These are phyloP conservation scores for Callocephalon fimbriatum DNA, from an alignment of 2,113 vertebrate genomes.

Conservation along the genomic window DNA sequence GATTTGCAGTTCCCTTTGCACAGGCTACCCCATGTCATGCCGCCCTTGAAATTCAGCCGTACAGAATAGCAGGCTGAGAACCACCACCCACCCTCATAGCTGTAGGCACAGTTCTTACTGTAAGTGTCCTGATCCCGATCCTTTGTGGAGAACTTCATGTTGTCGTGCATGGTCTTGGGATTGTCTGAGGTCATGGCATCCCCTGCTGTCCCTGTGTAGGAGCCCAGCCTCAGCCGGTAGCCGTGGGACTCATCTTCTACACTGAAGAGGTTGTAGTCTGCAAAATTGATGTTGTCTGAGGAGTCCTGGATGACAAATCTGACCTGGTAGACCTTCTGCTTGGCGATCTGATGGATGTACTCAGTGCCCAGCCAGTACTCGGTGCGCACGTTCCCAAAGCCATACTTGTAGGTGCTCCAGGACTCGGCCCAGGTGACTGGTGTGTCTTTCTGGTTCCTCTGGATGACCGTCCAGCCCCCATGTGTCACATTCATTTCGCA, in stretches of 20 bases:
- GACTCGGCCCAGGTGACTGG: slow-evolving; percentile 49
- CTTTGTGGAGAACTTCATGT: slow-evolving; percentile 73
- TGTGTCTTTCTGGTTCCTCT: slow-evolving; percentile 51
- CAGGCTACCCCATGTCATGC: slow-evolving; percentile 60
- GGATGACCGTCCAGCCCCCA: slow-evolving; percentile 66
- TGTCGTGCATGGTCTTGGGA: slow-evolving; percentile 64
- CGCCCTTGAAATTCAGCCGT: slow-evolving; percentile 50
- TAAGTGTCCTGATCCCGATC: slow-evolving; percentile 69
- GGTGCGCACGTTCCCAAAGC: slow-evolving; percentile 34
- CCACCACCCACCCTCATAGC: slow-evolving; percentile 68
- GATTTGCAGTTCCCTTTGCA: slow-evolving; percentile 69
- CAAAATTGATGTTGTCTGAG: neutral
- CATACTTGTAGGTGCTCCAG: slow-evolving; percentile 70
- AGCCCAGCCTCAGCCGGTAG: slow-evolving; percentile 63
- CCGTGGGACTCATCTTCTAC: slow-evolving; percentile 47
- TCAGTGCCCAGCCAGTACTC: slow-evolving; percentile 72
- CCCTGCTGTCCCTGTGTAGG: slow-evolving; percentile 38
- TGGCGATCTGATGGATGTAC: slow-evolving; percentile 58
- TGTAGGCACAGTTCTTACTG: slow-evolving; percentile 63
- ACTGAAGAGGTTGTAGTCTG: slow-evolving; percentile 63
- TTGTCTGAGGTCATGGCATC: slow-evolving; percentile 68
- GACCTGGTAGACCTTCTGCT: slow-evolving; percentile 62
- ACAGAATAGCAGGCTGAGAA: slow-evolving; percentile 46
- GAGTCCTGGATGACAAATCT: slow-evolving; percentile 57
- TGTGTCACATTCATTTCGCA: slow-evolving; percentile 41